Base-by-base conservation (phyloP, 2,113 vertebrate genomes). In the Xenopus borealis region DNA sequence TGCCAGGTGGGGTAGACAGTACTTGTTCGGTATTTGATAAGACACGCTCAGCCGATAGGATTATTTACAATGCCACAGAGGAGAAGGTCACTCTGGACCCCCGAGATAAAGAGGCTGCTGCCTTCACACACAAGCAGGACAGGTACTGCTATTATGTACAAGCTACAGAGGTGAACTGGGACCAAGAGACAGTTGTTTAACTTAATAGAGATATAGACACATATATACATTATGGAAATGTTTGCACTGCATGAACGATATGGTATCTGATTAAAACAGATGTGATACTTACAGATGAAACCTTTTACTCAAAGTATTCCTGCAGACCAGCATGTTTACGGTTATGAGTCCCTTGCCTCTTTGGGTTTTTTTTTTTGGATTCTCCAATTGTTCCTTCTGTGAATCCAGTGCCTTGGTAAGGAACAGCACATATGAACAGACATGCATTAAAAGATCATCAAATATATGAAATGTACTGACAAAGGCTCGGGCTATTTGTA, bases 71-170 rank as follows among this genome's bases (percentile, higher is more conserved):
- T 0, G 88, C 85, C 7, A 10, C 81, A 0, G 90, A 91, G 82
- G 89, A 89, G 69, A 89, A 86, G 78, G 83, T 90, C 79, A 89
- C 87, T 79, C 86, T 92, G 46, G 86, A 86, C 66, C 90, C 89
- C 63, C 89, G 87, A 80, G 91, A 93, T 84, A 92, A 85, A 75
- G 73, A 91, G 72, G 90, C 92, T 68, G 75, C 57, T 66, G 86
- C 91, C 72, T 91, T 87, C 79, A 88, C 91, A 33, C 90, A 91
- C 85, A 88, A 88, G 80, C 88, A 91, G 72, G 89, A 91, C 79
- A 88, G 80, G 79, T 92, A 93, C 81, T 94, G 93, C 84, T 93
- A 91, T 81, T 92, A 92, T 58, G 85, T 92, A 83, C 91, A 91
- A 74, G 89, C 89, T 30, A 81, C 78, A 13, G 89, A 84, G 81